Evolutionary conservation across 2,888 invertebrate genomes (phyloP), one percentile per base, ranked within the genome.

Genomic region (Melanargia galathea): DNA sequence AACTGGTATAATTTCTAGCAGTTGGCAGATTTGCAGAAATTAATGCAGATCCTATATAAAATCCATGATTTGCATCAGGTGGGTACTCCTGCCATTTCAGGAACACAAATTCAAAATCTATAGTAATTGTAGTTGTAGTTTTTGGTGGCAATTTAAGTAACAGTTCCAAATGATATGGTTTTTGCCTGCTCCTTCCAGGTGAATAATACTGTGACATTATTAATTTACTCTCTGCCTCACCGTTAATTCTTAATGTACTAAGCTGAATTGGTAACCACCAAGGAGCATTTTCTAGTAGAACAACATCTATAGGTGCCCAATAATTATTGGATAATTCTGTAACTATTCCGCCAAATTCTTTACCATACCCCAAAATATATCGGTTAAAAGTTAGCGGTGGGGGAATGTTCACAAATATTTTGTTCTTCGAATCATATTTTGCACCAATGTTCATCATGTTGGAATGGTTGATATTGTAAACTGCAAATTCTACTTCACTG

Each of bases 61-160:
- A 98, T 0, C 99, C 99, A 87, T 99, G 99, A 92, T 99, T 99
- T 0, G 99, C 99, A 93, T 99, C 99, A 0, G 99, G 99, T 13
- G 99, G 99, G 88, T 99, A 99, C 83, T 99, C 99, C 76, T 98
- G 96, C 98, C 99, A 99, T 87, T 98, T 98, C 5, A 99, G 92
- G 79, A 99, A 97, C n/a, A 97, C 95, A 86, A 97, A 97, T 83
- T 98, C 98, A 88, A 99, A 97, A 78, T 98, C 96, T 70, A 98
- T 94, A 8, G 95, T 95, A 57, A 99, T 93, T 68, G 95, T 94
- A 0, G 97, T 96, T 6, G 94, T 93, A 0, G 97, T 96, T 70
- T 94, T 93, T 0, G 97, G 93, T 8, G 98, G 97, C 63, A 99
- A 83, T 69, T 92, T 93, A 48, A 99, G 87, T 1, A 96, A 93